Evolutionary conservation across 2,888 invertebrate genomes (phyloP).

Genomic region (Callyntrura sp.): DNA sequence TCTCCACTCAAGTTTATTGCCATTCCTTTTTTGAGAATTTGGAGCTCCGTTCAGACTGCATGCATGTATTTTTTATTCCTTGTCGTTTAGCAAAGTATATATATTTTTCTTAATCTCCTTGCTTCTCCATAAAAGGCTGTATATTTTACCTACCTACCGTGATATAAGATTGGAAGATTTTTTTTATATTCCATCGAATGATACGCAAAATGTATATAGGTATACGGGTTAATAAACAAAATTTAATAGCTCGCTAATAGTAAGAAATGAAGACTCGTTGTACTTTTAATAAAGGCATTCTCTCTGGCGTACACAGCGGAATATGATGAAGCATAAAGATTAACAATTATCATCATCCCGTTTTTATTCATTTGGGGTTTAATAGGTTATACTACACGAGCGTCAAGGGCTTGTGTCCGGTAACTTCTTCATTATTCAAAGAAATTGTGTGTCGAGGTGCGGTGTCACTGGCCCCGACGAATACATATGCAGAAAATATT

Average conservation of each 20-base stretch:
- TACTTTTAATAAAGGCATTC: slow-evolving; percentile 26
- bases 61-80: slow-evolving; percentile 12
- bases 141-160: slow-evolving; percentile 75
- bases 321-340: slow-evolving; percentile 62
- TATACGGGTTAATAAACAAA: not conserved
- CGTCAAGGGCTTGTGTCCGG: not conserved
- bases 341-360: slow-evolving; percentile 58
- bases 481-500: slow-evolving; percentile 9
- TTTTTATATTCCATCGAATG: not conserved
- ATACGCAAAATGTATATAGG: not conserved
- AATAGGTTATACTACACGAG: slow-evolving; percentile 11
- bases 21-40: slow-evolving; percentile 78
- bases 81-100: slow-evolving; percentile 2
- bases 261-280: not conserved
- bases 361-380: slow-evolving; percentile 35
- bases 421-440: slow-evolving; percentile 7
- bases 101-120: slow-evolving; percentile 49
- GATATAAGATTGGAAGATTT: slow-evolving; percentile 58
- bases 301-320: not conserved
- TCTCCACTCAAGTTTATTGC: slow-evolving; percentile 78
- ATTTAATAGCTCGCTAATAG: not conserved
- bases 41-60: slow-evolving; percentile 51
- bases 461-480: slow-evolving; percentile 49
- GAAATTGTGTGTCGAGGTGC: not conserved
- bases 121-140: slow-evolving; percentile 68